Base-by-base conservation (phyloP, 1,140 invertebrate genomes). In the Zaprionus vittiger region DNA sequence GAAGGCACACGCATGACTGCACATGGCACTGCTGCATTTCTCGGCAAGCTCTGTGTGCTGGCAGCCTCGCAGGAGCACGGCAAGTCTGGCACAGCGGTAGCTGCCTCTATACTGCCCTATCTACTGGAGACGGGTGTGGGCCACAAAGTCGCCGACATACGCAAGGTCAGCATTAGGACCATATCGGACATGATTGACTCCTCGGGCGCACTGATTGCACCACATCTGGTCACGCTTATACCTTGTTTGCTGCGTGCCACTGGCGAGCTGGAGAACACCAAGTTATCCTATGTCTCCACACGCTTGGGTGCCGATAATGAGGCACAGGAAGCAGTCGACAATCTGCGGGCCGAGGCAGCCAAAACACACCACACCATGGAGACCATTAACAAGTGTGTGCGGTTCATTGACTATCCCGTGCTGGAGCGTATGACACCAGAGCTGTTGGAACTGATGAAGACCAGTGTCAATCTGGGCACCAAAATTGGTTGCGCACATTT, bases 401-500 rank as follows among this genome's bases (percentile, higher is more conserved):
- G 97, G 73, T 97, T 96, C 91, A 95, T 98, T 37, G 96, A 97
- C 92, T 95, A 95, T 38, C 93, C 95, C 5, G 95, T 95, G 52
- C 93, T 98, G 80, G 95, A 96, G 82, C 95, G 96, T 67, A 95
- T 98, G 83, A 94, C 98, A 15, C 97, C 97, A 5, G 95, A 96
- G 87, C 93, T 99, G 1, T 93, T 97, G 31, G 98, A 99, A 70
- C 93, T 98, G 47, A 95, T 98, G 76, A 97, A 96, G 78, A 95
- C 95, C 22, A 96, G 95, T 55, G 94, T 97, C 7, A 97, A 96
- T 77, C 94, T 98, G 55, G 97, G 97, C 44, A 97, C 97, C 0
- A 97, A 97, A 93, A 95, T 97, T 41, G 96, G 96, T 0, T 96
- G 96, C 90, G 96, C 96, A 2, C 96, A 97, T 93, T 97, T 98